Base-by-base conservation (phyloP, 30 jellyfish, hydroid and myxozoan species). In the Hydractinia symbiolongicarpus region DNA sequence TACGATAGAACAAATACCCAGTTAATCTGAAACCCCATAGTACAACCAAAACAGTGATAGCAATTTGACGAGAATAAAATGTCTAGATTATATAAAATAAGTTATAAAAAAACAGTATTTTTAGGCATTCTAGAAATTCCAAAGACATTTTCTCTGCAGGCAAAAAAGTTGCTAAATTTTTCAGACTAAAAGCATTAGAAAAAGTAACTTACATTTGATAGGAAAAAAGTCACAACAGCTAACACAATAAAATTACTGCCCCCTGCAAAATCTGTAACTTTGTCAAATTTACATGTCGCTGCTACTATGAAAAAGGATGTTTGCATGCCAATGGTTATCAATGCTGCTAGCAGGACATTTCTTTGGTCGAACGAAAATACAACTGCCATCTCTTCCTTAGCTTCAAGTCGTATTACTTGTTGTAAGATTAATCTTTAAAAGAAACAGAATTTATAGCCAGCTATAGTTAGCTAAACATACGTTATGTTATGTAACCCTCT, bases 211-310 rank as follows among this genome's bases (percentile, higher is more conserved):
- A 77, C 85, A 16, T 54, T 50, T 53, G 85, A 77, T 54, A 60
- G 60, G 15, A 77, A 55, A 58, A 77, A 77, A 52, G 85, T 77
- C 50, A 72, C 8, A 53, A 68, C 6, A 13, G 84, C 84, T 15
- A 81, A 58, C 9, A 81, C 58, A 4, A 81, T 8, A 58, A 81
- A 81, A 67, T 68, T 81, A 55, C 86, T 53, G 0, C 84, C 82
- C 20, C 89, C 89, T 7, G 89, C 89, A 68, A 81, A 70, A 58
- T 81, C 89, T 14, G 82, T 58, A 17, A 81, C 82, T 68, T 81
- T 81, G 44, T 81, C 89, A 67, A 68, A 58, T 54, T 81, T 68
- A 77, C 70, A 81, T 14, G 60, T 17, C 5, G 89, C 89, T 15
- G 89, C 89, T 1, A 81, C 78, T 53, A 68, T 53, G n/a, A 68